Evolutionary conservation across 1,140 invertebrate species (phyloP).

Genomic region (Brachionus angularis): DNA sequence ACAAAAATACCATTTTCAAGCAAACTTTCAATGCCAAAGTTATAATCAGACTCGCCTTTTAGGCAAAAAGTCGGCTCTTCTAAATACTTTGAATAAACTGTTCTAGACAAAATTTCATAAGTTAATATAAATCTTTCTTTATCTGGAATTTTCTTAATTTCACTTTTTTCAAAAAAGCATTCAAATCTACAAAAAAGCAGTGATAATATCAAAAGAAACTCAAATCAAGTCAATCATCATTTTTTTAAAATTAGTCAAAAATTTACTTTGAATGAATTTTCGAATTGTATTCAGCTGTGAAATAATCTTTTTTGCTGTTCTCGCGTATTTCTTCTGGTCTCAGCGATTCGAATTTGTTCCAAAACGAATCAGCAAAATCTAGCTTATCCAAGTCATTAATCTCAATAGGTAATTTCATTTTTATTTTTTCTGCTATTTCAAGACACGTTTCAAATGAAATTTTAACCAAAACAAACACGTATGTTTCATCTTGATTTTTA

Average conservation of each 20-base stretch:
- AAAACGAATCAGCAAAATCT: neutral
- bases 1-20: conserved; percentile 4
- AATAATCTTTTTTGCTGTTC: no score
- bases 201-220: no score
- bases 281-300: no score
- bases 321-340: no score
- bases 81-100: neutral
- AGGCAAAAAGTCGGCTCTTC: neutral
- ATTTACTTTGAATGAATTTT: no score
- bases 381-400: neutral
- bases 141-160: neutral
- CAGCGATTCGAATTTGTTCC: no score
- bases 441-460: conserved; percentile 27
- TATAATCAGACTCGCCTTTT: neutral
- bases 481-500: neutral
- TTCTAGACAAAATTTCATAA: conserved; percentile 6
- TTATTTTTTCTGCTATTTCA: conserved; percentile 31
- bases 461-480: conserved; percentile 2
- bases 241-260: no score
- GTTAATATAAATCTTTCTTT: neutral
- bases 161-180: conserved; percentile 31
- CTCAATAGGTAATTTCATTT: conserved; percentile 24
- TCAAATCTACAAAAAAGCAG: neutral
- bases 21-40: conserved; percentile 41
- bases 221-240: no score